phyloP scores from a whole-genome alignment of 2,113 vertebrate genomes.

The Mobula hypostoma region DNA sequence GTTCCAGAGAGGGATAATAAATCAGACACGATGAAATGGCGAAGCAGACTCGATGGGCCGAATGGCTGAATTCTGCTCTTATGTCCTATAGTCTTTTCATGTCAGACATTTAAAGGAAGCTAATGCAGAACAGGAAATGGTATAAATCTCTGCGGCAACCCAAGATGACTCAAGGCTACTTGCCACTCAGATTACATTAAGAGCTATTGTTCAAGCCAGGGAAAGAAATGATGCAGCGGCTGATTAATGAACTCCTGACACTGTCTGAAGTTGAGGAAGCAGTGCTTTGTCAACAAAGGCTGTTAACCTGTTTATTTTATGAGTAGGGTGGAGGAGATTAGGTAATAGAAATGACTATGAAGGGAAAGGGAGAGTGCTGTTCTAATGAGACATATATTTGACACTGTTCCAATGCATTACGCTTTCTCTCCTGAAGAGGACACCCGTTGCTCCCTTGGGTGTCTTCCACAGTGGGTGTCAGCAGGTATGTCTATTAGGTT shows the following conservation, averaged over 20 bases:
- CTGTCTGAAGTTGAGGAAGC: background rate
- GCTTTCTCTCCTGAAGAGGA: background rate
- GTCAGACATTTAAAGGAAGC: background rate
- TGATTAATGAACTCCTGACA: background rate
- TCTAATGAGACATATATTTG: background rate
- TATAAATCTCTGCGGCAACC: background rate
- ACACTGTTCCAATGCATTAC: background rate
- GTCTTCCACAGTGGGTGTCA: background rate
- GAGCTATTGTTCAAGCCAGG: background rate
- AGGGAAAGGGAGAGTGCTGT: background rate
- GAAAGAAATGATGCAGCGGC: background rate
- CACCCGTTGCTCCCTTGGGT: background rate
- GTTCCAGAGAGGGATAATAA: too few species aligned
- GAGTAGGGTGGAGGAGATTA: too few species aligned
- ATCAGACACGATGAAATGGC: too few species aligned
- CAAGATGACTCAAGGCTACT: background rate
- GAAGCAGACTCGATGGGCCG: too few species aligned
- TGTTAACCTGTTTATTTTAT: background rate
- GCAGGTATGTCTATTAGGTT: background rate
- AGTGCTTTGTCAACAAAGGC: background rate
- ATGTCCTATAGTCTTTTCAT: too few species aligned
- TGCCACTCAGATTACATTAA: background rate
- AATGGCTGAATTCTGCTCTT: too few species aligned
- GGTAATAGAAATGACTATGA: background rate
- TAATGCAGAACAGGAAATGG: background rate